Evolutionary conservation across 92 coral and sea anemone species (phyloP).

Genomic region (Nematostella vectensis): DNA sequence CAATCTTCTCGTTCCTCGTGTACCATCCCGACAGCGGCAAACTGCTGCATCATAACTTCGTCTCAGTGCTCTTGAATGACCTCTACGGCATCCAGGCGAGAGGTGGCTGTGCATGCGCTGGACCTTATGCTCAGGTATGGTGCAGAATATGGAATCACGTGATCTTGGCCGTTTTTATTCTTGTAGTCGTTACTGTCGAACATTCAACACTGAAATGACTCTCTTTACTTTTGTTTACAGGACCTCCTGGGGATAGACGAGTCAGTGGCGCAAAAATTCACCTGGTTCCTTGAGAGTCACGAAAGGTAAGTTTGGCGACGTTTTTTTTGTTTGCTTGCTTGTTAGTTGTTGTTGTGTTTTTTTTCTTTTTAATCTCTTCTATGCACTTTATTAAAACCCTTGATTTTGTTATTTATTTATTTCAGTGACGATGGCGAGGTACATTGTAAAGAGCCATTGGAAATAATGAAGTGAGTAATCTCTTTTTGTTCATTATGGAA

Average conservation of each 20-base stretch:
- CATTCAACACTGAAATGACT: background rate
- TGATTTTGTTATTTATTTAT: background rate
- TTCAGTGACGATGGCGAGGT: conserved; percentile 26
- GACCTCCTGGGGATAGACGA: conserved; percentile 65
- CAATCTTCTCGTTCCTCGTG: conserved; percentile 62
- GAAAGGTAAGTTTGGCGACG: conserved; percentile 45
- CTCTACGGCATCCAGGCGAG: conserved; percentile 78
- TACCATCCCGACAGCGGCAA: conserved; percentile 72
- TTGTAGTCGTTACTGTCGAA: too few relatives aligned
- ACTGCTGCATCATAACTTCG: conserved; percentile 71
- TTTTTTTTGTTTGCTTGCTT: too few relatives aligned
- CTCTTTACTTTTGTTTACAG: conserved; percentile 8
- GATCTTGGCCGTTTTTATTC: background rate
- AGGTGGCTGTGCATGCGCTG: conserved; percentile 89
- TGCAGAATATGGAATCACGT: background rate
- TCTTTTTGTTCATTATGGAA: too few relatives aligned
- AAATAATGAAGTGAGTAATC: conserved; percentile 64
- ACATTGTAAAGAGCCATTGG: conserved; percentile 39
- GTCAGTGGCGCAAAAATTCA: conserved; percentile 46
- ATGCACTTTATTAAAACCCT: conserved; percentile 1
- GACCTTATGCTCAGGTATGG: conserved; percentile 73
- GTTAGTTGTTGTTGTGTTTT: too few relatives aligned
- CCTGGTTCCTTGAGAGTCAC: conserved; percentile 53
- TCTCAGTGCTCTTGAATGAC: conserved; percentile 66
- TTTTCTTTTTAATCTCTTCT: too few relatives aligned